Conservation (phyloP, 2,888 invertebrate species). For the Tenthredo notha region DNA sequence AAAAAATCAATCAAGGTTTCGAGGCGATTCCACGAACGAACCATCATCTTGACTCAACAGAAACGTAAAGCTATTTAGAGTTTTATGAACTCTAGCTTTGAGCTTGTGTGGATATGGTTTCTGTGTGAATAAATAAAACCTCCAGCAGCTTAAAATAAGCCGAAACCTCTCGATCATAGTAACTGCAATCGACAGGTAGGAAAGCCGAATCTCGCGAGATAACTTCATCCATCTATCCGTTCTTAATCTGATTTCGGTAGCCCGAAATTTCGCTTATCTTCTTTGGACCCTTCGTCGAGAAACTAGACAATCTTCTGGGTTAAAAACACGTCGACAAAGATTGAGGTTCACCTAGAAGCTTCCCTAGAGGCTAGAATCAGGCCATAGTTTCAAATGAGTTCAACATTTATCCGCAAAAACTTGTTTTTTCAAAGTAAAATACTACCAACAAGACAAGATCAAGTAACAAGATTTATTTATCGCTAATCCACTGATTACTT, state of each 20-base stretch:
- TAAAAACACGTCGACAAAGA: slow-evolving; percentile 8
- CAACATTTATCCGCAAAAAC: background rate
- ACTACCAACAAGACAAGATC: background rate
- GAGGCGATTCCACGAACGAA: background rate
- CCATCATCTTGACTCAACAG: background rate
- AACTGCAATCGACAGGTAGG: slow-evolving; percentile 24
- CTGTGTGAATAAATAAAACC: slow-evolving; percentile 22
- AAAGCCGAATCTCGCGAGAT: background rate
- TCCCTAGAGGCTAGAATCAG: background rate
- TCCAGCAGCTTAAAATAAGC: background rate
- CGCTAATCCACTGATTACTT: background rate
- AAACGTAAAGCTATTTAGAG: background rate
- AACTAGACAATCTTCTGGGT: slow-evolving; percentile 8
- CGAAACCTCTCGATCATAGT: slow-evolving; percentile 15
- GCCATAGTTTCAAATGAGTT: background rate
- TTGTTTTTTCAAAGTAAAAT: background rate
- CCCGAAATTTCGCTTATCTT: slow-evolving; percentile 26
- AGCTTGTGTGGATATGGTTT: background rate
- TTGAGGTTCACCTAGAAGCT: background rate
- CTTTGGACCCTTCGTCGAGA: background rate
- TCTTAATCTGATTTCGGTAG: slow-evolving; percentile 22
- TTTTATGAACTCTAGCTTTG: background rate
- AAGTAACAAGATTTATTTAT: background rate
- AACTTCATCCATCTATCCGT: slow-evolving; percentile 30
- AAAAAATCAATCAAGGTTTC: background rate